Conservation (phyloP, 1,140 invertebrate genomes). For the Drosophila athabasca region DNA sequence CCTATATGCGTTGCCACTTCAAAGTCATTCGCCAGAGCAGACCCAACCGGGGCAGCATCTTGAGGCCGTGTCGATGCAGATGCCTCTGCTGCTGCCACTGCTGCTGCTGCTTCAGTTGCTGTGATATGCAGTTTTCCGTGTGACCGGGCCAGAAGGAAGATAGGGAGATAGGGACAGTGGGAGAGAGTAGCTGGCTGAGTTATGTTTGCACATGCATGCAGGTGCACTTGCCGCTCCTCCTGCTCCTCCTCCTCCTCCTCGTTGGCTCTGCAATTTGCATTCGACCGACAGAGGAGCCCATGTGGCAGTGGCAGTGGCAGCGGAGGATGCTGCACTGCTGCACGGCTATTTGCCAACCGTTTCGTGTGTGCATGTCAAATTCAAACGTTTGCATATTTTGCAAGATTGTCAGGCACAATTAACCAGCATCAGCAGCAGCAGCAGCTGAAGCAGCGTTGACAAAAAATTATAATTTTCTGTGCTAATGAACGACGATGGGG, state of each 20-base stretch:
- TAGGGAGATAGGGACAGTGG: conserved; percentile 14
- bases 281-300: conserved; percentile 30
- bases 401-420: conserved; percentile 79
- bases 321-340: conserved; percentile 47
- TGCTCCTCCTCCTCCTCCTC: conserved; percentile 29
- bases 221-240: conserved; percentile 65
- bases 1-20: conserved; percentile 78
- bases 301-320: background rate
- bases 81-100: conserved; percentile 15
- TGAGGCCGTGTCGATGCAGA: conserved; percentile 39
- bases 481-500: conserved; percentile 57
- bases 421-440: conserved; percentile 70
- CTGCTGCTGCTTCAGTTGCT: conserved; percentile 46
- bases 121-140: conserved; percentile 71
- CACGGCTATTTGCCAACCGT: conserved; percentile 72
- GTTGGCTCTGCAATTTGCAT: conserved; percentile 67
- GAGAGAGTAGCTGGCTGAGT: conserved; percentile 45
- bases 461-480: conserved; percentile 79
- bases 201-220: conserved; percentile 73
- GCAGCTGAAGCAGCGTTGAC: conserved; percentile 34
- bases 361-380: conserved; percentile 80
- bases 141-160: conserved; percentile 4
- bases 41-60: conserved; percentile 53
- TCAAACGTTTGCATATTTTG: conserved; percentile 80
- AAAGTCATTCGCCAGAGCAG: conserved; percentile 70